Evolutionary conservation across 2,888 invertebrate genomes (phyloP), one percentile per base, ranked within the genome.

Genomic region (Ecdyonurus torrentis): DNA sequence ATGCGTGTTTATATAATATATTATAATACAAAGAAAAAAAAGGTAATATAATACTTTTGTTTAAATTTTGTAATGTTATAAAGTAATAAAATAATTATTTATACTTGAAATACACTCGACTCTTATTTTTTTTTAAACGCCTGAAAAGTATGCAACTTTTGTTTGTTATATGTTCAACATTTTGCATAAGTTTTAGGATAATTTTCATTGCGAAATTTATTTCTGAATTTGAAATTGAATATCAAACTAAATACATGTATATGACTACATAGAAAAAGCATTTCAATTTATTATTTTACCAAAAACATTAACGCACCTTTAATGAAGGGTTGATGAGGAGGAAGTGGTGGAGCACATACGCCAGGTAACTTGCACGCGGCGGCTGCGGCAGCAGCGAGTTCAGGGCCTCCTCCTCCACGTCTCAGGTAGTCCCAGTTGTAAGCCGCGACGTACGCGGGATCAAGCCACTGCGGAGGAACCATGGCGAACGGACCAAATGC

Each of bases 391-490:
- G 55, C 22, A 15, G 63, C 53, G n/a, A 63, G 50, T 23, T 63
- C 63, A 2, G 63, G 63, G 63, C 66, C 37, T 66, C 66, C 66
- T 59, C 81, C 77, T 68, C 78, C 77, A 64, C 79, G 74, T 58
- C 83, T 76, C 74, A 88, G 85, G 73, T 87, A 88, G 71, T 89
- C 88, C 75, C 84, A 84, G 59, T 86, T 83, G 73, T 89, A 89
- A 70, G 85, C 84, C 20, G 69, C 69, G 75, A 90, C 82, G 74
- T 89, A 90, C 2, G 71, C 71, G 1, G 72, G 71, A 71, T 93
- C 92, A 68, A 92, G 75, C 88, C 91, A 91, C 50, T 87, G 86
- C 0, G 90, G 87, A 71, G 88, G 89, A 64, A 91, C 76, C 61
- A 73, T 70, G 66, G 92, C 68, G 74, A 89, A 87, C 1, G 87